phyloP scores from a whole-genome alignment of 2,113 vertebrate genomes.

The Microcebus lehilahytsara region DNA sequence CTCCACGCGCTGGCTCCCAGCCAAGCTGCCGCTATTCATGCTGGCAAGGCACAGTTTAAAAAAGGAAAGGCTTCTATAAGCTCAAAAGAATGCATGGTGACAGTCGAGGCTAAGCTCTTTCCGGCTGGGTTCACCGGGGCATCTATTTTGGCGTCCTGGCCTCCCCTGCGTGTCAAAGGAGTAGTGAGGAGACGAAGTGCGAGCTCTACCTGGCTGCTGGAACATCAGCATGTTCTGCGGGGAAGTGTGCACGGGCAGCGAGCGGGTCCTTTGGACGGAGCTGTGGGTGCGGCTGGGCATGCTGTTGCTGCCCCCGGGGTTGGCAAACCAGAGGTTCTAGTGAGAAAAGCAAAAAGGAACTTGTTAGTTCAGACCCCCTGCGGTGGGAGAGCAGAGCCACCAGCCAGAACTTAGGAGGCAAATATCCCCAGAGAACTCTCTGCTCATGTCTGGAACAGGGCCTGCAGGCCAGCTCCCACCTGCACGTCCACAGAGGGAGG shows the following conservation, averaged over 20 bases:
- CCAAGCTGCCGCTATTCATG: slow-evolving; percentile 59
- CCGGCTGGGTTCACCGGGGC: background rate
- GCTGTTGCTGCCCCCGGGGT: slow-evolving; percentile 98
- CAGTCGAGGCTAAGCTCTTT: slow-evolving; percentile 50
- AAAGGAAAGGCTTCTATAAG: slow-evolving; percentile 51
- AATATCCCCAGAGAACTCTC: background rate
- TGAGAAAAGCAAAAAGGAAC: slow-evolving; percentile 41
- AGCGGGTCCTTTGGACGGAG: slow-evolving; percentile 97
- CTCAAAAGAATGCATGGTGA: slow-evolving; percentile 40
- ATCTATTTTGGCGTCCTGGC: background rate
- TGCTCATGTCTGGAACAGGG: background rate
- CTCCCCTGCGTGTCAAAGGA: fast-evolving
- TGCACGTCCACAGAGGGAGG: background rate
- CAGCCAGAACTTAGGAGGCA: background rate
- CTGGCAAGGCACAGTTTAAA: slow-evolving; percentile 56
- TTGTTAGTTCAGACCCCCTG: background rate
- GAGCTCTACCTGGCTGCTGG: slow-evolving; percentile 92
- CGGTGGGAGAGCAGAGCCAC: background rate
- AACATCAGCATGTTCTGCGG: slow-evolving; percentile 96
- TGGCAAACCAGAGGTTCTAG: slow-evolving; percentile 98
- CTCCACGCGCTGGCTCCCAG: slow-evolving; percentile 58
- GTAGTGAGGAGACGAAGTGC: fast-evolving
- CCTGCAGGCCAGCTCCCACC: background rate
- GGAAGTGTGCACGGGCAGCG: slow-evolving; percentile 95
- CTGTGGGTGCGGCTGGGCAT: slow-evolving; percentile 98